These are phyloP conservation scores for Lapara coniferarum DNA, from an alignment of 2,888 invertebrate species.

Conservation along the genomic window DNA sequence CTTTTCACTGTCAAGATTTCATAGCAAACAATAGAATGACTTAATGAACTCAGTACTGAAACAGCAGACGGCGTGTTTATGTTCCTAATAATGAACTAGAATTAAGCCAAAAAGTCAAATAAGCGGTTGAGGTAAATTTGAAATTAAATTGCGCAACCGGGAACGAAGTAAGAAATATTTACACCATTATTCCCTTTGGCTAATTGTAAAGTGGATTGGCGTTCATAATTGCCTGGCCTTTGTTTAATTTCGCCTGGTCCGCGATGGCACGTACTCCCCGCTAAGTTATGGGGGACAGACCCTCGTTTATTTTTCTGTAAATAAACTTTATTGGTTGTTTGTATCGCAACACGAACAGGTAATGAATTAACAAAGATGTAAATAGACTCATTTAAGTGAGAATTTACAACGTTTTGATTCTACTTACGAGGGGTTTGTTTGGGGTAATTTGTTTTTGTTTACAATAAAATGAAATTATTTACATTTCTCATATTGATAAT, in stretches of 20 bases:
- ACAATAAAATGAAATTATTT: not conserved
- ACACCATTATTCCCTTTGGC: slow-evolving; percentile 43
- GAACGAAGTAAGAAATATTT: slow-evolving; percentile 43
- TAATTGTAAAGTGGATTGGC: slow-evolving; percentile 51
- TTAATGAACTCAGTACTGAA: slow-evolving; percentile 8
- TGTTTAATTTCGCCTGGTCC: slow-evolving; percentile 41
- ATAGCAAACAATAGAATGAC: slow-evolving; percentile 3
- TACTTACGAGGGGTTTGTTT: not conserved
- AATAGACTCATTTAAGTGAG: slow-evolving; percentile 28
- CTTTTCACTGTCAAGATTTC: slow-evolving; percentile 10
- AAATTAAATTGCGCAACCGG: slow-evolving; percentile 45
- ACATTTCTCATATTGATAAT: too few relatives aligned
- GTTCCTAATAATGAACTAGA: slow-evolving; percentile 35
- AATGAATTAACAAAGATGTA: slow-evolving; percentile 30
- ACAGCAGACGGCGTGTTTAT: slow-evolving; percentile 8
- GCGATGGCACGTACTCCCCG: not conserved
- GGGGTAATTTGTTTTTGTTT: slow-evolving; percentile 1
- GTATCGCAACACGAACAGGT: slow-evolving; percentile 17
- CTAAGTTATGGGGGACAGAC: slow-evolving; percentile 10
- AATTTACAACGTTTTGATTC: not conserved
- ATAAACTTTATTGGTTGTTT: slow-evolving; percentile 23
- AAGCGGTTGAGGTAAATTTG: slow-evolving; percentile 40
- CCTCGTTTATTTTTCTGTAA: slow-evolving; percentile 20
- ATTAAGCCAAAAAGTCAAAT: slow-evolving; percentile 41
- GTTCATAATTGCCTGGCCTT: slow-evolving; percentile 49